These are phyloP conservation scores for Drosophila anomelani DNA, from an alignment of 2,888 invertebrate genomes.

Conservation along the genomic window DNA sequence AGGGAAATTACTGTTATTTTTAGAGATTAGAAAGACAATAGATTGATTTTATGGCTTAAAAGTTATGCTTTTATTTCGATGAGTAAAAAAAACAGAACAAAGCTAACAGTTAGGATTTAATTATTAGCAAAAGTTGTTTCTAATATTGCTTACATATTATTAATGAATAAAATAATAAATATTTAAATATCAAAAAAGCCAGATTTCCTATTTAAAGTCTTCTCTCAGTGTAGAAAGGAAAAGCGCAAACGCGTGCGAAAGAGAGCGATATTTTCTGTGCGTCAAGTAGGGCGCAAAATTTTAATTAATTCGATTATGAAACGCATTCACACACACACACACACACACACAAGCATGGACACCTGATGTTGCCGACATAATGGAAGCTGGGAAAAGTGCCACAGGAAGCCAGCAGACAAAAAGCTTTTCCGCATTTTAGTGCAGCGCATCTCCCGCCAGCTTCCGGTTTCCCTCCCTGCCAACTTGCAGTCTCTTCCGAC, in stretches of 20 bases:
- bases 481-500: neutral
- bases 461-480: conserved; percentile 1
- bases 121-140: too few species aligned
- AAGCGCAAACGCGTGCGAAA: conserved; percentile 2
- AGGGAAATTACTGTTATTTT: too few species aligned
- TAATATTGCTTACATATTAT: neutral
- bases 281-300: conserved; percentile 63
- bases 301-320: conserved; percentile 78
- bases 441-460: conserved; percentile 28
- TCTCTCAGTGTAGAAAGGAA: neutral
- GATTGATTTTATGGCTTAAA: too few species aligned
- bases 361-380: conserved; percentile 12
- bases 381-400: conserved; percentile 4
- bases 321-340: conserved; percentile 61
- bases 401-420: conserved; percentile 55
- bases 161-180: neutral
- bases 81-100: neutral
- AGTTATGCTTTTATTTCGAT: too few species aligned
- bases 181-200: neutral
- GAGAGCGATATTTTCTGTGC: conserved; percentile 23
- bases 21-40: too few species aligned
- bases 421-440: conserved; percentile 65
- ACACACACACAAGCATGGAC: conserved; percentile 4
- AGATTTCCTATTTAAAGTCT: neutral
- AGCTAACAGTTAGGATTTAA: too few species aligned